A percentile compares a stretch with the other conserved stretches of the same genome.
Evolutionary conservation across 1,140 invertebrate species (phyloP).

Genomic region (Diachasma alloeum): DNA sequence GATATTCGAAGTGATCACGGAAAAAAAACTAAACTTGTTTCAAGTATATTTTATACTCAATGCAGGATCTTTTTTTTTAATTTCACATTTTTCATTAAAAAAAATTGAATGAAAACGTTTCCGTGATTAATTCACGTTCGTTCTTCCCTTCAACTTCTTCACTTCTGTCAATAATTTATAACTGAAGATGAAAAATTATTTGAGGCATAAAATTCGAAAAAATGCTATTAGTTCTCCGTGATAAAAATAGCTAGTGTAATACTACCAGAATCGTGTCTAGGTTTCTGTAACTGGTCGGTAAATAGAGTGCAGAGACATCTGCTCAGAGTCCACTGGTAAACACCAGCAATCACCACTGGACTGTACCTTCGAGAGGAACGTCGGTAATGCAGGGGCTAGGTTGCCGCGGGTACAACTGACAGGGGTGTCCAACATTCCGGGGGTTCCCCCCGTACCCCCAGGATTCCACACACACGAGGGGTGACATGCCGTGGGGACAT

Average conservation of each 20-base stretch:
- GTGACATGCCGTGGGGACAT: neutral
- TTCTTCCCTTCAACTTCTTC: too few relatives aligned
- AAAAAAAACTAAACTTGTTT: too few relatives aligned
- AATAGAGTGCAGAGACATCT: conserved; percentile 52
- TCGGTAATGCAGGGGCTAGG: conserved; percentile 56
- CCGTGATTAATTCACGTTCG: too few relatives aligned
- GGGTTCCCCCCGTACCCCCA: neutral
- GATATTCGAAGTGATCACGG: too few relatives aligned
- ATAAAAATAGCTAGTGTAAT: conserved; percentile 22
- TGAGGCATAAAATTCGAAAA: too few relatives aligned
- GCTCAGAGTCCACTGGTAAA: conserved; percentile 30
- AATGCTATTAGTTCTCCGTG: too few relatives aligned
- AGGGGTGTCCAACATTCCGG: conserved; percentile 47
- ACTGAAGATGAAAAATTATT: too few relatives aligned
- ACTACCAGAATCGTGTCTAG: neutral
- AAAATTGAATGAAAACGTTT: too few relatives aligned
- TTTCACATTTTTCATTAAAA: too few relatives aligned
- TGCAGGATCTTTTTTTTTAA: too few relatives aligned
- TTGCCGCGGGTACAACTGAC: conserved; percentile 15
- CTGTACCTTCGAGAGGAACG: conserved; percentile 18
- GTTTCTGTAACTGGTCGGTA: conserved; percentile 37
- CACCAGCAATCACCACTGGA: conserved; percentile 13
- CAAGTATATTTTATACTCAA: too few relatives aligned
- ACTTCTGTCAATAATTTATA: too few relatives aligned
- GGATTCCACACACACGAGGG: neutral